Conservation (phyloP, 2,113 vertebrate species). For the Zosterops lateralis region DNA sequence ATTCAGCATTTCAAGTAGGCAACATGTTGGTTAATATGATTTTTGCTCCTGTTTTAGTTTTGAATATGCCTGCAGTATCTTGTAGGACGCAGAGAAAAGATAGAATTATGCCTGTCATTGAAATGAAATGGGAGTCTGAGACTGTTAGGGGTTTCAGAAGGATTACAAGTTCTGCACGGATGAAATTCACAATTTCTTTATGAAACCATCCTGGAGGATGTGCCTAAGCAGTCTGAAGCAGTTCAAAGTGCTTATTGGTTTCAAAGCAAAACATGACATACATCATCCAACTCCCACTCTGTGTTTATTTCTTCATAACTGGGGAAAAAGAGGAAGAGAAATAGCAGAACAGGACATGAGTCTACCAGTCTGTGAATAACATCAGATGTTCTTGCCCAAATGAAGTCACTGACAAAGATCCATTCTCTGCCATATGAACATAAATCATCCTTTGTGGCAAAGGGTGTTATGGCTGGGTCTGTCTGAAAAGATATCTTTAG, state of each 20-base stretch:
- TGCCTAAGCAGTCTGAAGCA: background rate
- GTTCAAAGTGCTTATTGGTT: background rate
- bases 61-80: background rate
- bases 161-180: background rate
- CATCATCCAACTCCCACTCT: accelerated
- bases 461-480: background rate
- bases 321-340: background rate
- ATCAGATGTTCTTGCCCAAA: background rate
- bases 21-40: background rate
- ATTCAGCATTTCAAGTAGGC: background rate
- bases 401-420: background rate
- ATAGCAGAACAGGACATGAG: background rate
- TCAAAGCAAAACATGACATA: background rate
- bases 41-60: background rate
- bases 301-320: background rate
- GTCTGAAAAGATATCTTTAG: background rate
- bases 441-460: background rate
- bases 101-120: background rate
- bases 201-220: background rate
- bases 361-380: background rate
- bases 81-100: background rate
- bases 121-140: background rate
- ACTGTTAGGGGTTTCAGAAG: background rate
- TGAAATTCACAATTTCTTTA: background rate
- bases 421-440: background rate